A percentile compares a stretch with the other conserved stretches of the same genome.
Evolutionary conservation across 2,888 invertebrate species (phyloP).

Genomic region (Polymixis flavicincta): DNA sequence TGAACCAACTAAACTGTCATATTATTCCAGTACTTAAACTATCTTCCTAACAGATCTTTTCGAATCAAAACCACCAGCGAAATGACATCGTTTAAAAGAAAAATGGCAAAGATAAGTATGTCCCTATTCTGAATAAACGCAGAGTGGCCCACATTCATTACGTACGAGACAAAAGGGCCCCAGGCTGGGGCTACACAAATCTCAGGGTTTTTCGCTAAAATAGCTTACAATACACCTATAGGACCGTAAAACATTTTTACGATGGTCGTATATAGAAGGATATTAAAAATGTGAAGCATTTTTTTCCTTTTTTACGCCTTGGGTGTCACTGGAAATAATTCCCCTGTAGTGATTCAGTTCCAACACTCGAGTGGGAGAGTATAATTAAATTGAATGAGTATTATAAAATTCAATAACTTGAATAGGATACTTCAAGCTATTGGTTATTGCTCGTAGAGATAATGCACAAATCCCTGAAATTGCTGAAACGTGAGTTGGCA

Average conservation of each 20-base stretch:
- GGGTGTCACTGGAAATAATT: constrained; percentile 24
- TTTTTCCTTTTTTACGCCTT: constrained; percentile 17
- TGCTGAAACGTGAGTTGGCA: constrained; percentile 33
- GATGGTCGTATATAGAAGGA: constrained; percentile 43
- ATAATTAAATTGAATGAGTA: constrained; percentile 8
- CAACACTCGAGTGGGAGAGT: not conserved
- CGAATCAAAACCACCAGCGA: constrained; percentile 29
- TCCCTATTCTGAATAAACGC: constrained; percentile 35
- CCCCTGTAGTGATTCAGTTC: not conserved
- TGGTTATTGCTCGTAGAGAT: constrained; percentile 9
- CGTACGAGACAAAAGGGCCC: constrained; percentile 30
- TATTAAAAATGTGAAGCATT: constrained; percentile 51
- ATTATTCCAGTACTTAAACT: constrained; percentile 8
- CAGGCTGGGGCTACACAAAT: constrained; percentile 11
- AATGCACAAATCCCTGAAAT: constrained; percentile 34
- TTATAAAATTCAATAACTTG: constrained; percentile 38
- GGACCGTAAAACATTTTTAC: constrained; percentile 54
- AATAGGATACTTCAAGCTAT: constrained; percentile 26
- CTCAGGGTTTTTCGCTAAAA: constrained; percentile 42
- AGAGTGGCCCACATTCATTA: constrained; percentile 39
- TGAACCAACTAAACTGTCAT: not conserved
- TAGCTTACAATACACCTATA: constrained; percentile 47
- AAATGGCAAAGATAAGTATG: constrained; percentile 50
- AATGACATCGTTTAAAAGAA: constrained; percentile 51
- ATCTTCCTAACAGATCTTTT: constrained; percentile 14